These are phyloP conservation scores for Idaea straminata DNA, from an alignment of 2,888 invertebrate genomes.

Conservation along the genomic window DNA sequence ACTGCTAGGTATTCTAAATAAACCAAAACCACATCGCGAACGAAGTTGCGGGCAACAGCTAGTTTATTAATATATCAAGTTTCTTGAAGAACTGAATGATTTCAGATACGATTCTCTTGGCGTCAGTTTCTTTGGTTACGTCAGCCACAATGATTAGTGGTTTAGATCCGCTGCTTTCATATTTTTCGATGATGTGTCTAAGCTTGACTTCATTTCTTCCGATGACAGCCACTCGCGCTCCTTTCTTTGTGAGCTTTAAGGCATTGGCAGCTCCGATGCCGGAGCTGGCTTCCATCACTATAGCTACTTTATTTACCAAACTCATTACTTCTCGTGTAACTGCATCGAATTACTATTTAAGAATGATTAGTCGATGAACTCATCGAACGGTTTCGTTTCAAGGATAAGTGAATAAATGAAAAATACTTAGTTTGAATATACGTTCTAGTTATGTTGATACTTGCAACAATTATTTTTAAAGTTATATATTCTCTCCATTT, in stretches of 20 bases:
- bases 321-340: conserved; percentile 20
- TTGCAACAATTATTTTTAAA: no score
- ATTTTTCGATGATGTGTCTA: conserved; percentile 28
- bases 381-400: background rate
- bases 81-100: conserved; percentile 36
- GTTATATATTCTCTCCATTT: no score
- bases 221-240: conserved; percentile 34
- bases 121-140: conserved; percentile 32
- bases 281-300: conserved; percentile 38
- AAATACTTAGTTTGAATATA: no score
- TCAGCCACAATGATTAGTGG: conserved; percentile 37
- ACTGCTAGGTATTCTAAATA: no score
- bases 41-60: no score
- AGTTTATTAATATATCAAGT: conserved; percentile 42
- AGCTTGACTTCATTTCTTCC: conserved; percentile 37
- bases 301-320: conserved; percentile 35
- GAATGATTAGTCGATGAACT: background rate
- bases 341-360: background rate
- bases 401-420: background rate
- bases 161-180: conserved; percentile 29
- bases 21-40: no score
- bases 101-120: conserved; percentile 29
- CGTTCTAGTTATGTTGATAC: no score
- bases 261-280: conserved; percentile 37
- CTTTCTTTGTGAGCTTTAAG: conserved; percentile 26